Evolutionary conservation across 1,140 invertebrate genomes (phyloP), one percentile per base, ranked within the genome.

Genomic region (Calycopis cecrops): DNA sequence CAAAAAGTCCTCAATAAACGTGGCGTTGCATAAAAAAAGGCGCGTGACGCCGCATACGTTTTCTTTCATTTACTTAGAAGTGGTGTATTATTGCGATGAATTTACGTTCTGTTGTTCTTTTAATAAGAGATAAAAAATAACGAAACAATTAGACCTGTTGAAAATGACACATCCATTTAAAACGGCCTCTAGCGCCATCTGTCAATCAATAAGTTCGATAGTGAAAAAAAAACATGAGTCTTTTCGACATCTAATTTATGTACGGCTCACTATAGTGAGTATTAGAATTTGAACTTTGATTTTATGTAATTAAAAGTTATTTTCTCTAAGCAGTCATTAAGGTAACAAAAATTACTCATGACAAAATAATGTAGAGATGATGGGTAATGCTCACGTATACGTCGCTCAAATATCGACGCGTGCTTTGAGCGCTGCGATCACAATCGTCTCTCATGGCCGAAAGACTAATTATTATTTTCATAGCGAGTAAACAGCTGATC

Each of bases 181-280:
- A 75, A 71, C 66, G 51, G 80, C 82, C 80, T 73, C 75, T 81
- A 79, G 82, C 82, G 79, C 79, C 82, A 84, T 78, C 72, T 82
- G 82, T 71, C 82, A 85, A 78, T 85, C 82, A 82, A 73, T 69
- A 72, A 71, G 74, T 80, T 80, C 75, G 77, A 82, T 79, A 72
- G 65, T 28, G 6, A 71, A 65, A 69, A 78, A 83, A 82, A 84
- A 86, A 84, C 76, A 75, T 83, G 83, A 82, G 81, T 79, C 67
- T 79, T 84, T 74, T 86, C 76, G 78, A 79, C 78, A 74, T 77
- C 73, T 71, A 70, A 69, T 64, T 57, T 71, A 71, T 68, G 63
- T 28, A 67, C 63, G 68, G 60, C 70, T 65, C 65, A 16, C 59
- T 50, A 58, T 44, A 48, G 53, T 55, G 62, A 54, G 35, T 12